Percentiles rank a stretch among this genome's conserved stretches.
Evolutionary conservation across 2,888 invertebrate genomes (phyloP).

Genomic region (Hirtodrosophila alboralis): DNA sequence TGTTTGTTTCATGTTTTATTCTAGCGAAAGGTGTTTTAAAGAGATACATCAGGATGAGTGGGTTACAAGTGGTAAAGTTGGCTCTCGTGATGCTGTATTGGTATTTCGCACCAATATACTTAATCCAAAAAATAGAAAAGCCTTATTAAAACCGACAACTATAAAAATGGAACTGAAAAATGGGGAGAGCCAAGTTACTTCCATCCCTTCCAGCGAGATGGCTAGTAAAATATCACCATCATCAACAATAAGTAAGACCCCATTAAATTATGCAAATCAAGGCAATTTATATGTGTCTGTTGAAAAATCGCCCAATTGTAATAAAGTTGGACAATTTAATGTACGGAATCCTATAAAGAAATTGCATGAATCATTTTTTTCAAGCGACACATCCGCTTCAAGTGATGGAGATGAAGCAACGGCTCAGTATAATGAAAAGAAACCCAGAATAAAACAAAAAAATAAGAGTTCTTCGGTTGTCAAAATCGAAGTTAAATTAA

Average conservation of each 20-base stretch:
- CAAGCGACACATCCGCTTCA: conserved; percentile 82
- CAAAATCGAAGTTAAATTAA: conserved; percentile 32
- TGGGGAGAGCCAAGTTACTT: conserved; percentile 25
- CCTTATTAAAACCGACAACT: conserved; percentile 32
- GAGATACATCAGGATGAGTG: conserved; percentile 81
- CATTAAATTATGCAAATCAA: conserved; percentile 24
- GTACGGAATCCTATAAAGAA: conserved; percentile 39
- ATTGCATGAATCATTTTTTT: conserved; percentile 69
- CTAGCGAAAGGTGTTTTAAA: conserved; percentile 32
- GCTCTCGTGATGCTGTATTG: conserved; percentile 87
- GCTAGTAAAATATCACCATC: conserved; percentile 17
- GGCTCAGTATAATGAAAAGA: conserved; percentile 32
- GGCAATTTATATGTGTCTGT: conserved; percentile 41
- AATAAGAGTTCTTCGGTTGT: conserved; percentile 27
- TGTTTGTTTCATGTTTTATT: conserved; percentile 9
- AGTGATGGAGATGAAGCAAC: conserved; percentile 81
- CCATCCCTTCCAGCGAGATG: conserved; percentile 2
- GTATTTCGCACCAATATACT: conserved; percentile 87
- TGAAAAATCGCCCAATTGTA: conserved; percentile 27
- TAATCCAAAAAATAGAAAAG: conserved; percentile 77
- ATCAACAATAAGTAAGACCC: conserved; percentile 22
- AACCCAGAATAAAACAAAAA: conserved; percentile 31
- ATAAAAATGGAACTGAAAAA: conserved; percentile 33
- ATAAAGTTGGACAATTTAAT: conserved; percentile 17
- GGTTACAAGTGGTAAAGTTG: conserved; percentile 87